Evolutionary conservation across 1,140 invertebrate species (phyloP).

Genomic region (Drosophila suzukii): DNA sequence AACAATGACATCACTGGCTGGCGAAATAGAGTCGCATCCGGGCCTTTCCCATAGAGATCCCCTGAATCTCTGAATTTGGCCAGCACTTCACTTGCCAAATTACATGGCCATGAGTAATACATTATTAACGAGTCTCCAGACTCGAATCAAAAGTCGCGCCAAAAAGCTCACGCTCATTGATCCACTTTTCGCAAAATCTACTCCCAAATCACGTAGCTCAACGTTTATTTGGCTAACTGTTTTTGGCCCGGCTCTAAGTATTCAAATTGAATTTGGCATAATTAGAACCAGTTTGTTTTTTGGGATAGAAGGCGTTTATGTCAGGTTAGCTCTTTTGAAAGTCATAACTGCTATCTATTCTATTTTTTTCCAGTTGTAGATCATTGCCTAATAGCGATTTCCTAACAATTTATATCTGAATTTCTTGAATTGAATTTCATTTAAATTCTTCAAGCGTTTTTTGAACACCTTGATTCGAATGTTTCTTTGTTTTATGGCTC

Average conservation of each 20-base stretch:
- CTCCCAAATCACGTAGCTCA: slow-evolving; percentile 72
- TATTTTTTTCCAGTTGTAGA: neutral
- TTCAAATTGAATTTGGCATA: slow-evolving; percentile 65
- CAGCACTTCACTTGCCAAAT: slow-evolving; percentile 67
- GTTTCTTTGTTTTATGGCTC: slow-evolving; percentile 45
- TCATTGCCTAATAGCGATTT: slow-evolving; percentile 4
- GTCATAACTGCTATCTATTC: neutral
- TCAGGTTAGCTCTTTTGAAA: neutral
- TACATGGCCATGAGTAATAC: slow-evolving; percentile 79
- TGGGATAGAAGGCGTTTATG: slow-evolving; percentile 23
- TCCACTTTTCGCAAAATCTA: slow-evolving; percentile 70
- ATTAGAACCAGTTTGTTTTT: slow-evolving; percentile 70
- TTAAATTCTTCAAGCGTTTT: slow-evolving; percentile 26
- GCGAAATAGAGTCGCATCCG: slow-evolving; percentile 68
- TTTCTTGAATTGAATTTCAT: slow-evolving; percentile 1
- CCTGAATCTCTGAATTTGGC: slow-evolving; percentile 45
- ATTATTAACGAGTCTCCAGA: slow-evolving; percentile 50
- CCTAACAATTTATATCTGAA: neutral
- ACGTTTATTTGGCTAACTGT: slow-evolving; percentile 72
- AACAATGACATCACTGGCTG: slow-evolving; percentile 64
- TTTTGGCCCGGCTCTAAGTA: slow-evolving; percentile 43
- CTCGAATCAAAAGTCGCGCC: slow-evolving; percentile 39
- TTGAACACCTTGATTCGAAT: slow-evolving; percentile 21
- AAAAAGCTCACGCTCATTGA: slow-evolving; percentile 63
- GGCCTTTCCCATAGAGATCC: slow-evolving; percentile 52